Evolutionary conservation across 2,888 invertebrate species (phyloP), one percentile per base, ranked within the genome.

Genomic region (Lepetodrilus schrolli): DNA sequence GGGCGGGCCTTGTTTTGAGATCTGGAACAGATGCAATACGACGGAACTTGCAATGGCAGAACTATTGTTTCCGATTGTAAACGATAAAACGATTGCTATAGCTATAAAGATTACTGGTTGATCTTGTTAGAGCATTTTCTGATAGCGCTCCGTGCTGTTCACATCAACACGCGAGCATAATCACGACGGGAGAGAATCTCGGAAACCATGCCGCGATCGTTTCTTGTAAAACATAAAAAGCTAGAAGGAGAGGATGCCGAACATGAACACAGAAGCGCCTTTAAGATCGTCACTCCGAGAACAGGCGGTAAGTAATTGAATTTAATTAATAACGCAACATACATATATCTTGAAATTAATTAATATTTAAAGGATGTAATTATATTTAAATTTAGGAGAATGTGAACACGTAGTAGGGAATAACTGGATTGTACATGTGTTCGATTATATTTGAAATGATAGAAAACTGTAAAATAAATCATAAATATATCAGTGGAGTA

Each of bases 281-380:
- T 84, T 68, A 80, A 77, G 13, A 71, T 83, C 47, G 83, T 84
- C 5, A 77, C 79, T 10, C 81, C 81, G 13, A 79, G 77, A 73
- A 49, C 30, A 50, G 75, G 77, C 76, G 81, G 81, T 82, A 78
- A 75, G 76, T 68, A n/a, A n/a, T n/a, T n/a, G n/a, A n/a, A n/a
- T n/a, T n/a, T n/a, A n/a, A n/a, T n/a, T n/a, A n/a, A n/a, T n/a
- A n/a, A n/a, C n/a, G n/a, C n/a, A n/a, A n/a, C n/a, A n/a, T n/a
- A n/a, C n/a, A n/a, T n/a, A n/a, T n/a, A n/a, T n/a, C n/a, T n/a
- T n/a, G n/a, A n/a, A n/a, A n/a, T n/a, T n/a, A n/a, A n/a, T n/a
- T n/a, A n/a, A n/a, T n/a, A n/a, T n/a, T n/a, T n/a, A n/a, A n/a
- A n/a, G n/a, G n/a, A n/a, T n/a, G n/a, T n/a, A n/a, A n/a, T n/a